Evolutionary conservation across 2,113 vertebrate species (phyloP).

Genomic region (Felis catus): DNA sequence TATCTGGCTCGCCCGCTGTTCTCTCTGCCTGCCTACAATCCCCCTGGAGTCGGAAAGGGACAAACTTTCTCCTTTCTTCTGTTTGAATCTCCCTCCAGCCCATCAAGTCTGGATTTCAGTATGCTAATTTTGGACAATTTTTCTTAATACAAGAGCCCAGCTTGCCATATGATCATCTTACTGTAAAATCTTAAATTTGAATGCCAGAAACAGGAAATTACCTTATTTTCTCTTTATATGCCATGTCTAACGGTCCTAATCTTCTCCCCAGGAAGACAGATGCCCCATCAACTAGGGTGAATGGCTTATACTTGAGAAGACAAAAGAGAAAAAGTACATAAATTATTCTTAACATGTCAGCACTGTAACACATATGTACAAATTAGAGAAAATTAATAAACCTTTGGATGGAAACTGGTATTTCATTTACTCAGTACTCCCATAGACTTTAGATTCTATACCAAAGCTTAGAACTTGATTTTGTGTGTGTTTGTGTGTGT

Average conservation of each 20-base stretch:
- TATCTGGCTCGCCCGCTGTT: background rate
- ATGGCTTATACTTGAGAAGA: background rate
- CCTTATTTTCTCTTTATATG: background rate
- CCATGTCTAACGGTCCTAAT: background rate
- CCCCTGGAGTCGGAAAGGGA: background rate
- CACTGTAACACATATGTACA: background rate
- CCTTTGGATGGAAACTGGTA: background rate
- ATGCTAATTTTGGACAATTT: background rate
- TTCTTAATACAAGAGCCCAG: background rate
- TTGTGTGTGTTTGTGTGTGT: background rate
- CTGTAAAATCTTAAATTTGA: constrained; percentile 6
- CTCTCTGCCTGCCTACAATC: background rate
- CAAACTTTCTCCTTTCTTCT: background rate
- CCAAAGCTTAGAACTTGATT: background rate
- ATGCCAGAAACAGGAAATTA: background rate
- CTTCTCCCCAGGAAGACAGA: background rate
- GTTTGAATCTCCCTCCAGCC: background rate
- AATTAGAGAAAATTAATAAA: background rate
- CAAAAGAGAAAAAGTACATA: background rate
- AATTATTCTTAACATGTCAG: background rate
- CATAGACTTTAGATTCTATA: background rate
- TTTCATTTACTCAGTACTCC: background rate
- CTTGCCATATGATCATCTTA: background rate
- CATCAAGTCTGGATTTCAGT: background rate
- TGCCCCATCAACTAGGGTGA: background rate